Evolutionary conservation across 2,113 vertebrate species (phyloP), one percentile per base, ranked within the genome.

Genomic region (Erinaceus europaeus): DNA sequence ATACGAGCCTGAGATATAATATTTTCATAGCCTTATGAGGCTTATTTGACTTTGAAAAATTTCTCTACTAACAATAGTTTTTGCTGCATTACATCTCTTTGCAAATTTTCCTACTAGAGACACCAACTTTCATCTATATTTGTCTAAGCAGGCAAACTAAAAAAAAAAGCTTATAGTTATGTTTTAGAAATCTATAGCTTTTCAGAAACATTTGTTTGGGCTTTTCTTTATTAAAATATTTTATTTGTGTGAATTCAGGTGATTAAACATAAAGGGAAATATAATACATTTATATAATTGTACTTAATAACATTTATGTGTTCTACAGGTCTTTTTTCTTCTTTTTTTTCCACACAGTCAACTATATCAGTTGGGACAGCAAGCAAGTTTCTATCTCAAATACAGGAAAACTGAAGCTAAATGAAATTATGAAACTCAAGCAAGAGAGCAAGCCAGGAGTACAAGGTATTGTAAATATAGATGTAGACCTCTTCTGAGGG

Each of bases 221-320:
- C 4, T 68, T 71, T 78, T 50, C 27, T 75, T 91, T 78, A 55
- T 55, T 67, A 86, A 91, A 72, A 48, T 55, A 64, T 42, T 71
- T 69, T 10, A 84, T 90, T 72, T 20, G 7, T 46, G 4, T 55
- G 1, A 14, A 17, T 55, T 7, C 14, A 34, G 32, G 27, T 62
- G 29, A 86, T 64, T 86, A 84, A 40, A 89, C 8, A 59, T 42
- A 75, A 71, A 85, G 21, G 32, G 78, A 61, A 42, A 11, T 78
- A 48, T 38, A 69, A 67, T 69, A 48, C 18, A 77, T 36, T n/a
- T 65, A n/a, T 65, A 36, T 71, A 78, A 71, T 21, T 76, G 62
- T 61, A 71, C 1, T 38, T n/a, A n/a, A 53, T 52, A 50, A 55
- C 25, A 55, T 55, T 17, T 20, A 55, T 55, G 52, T 20, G 14